Conservation (phyloP, 2,113 vertebrate species). For the Collichthys lucidus region DNA sequence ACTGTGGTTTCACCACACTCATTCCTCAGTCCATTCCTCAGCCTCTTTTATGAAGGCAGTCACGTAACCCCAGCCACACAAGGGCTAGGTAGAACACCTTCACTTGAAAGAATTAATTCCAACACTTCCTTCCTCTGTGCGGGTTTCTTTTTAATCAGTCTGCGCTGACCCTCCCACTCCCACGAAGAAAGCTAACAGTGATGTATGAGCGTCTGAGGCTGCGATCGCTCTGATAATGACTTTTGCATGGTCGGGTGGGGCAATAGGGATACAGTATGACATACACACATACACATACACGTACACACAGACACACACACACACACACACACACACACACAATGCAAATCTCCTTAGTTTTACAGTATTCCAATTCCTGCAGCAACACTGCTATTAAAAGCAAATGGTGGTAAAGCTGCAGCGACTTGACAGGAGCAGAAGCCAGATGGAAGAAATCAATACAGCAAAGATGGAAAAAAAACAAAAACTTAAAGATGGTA, state of each 20-base stretch:
- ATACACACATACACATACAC: not conserved
- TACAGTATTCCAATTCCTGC: slow-evolving; percentile 14
- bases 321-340: not conserved
- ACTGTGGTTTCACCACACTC: not conserved
- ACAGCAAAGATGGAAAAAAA: slow-evolving; percentile 24
- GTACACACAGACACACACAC: not conserved
- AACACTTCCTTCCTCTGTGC: slow-evolving; percentile 7
- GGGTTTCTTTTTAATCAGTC: slow-evolving; percentile 55
- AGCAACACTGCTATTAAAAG: not conserved
- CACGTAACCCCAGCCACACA: not conserved
- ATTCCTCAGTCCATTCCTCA: not conserved
- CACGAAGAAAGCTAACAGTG: slow-evolving; percentile 17
- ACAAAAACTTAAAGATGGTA: slow-evolving; percentile 15
- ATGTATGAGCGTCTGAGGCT: slow-evolving; percentile 43
- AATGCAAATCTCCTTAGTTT: not conserved
- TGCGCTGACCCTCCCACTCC: slow-evolving; percentile 4
- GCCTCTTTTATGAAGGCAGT: slow-evolving; percentile 35
- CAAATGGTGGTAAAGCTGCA: not conserved
- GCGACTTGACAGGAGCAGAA: not conserved
- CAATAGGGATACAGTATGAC: not conserved
- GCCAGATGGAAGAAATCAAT: slow-evolving; percentile 22
- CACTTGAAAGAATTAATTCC: slow-evolving; percentile 42
- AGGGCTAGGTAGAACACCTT: slow-evolving; percentile 1
- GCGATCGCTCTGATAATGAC: slow-evolving; percentile 34
- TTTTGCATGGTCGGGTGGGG: slow-evolving; percentile 14